A percentile compares a stretch with the other conserved stretches of the same genome.
Evolutionary conservation across 92 coral and sea anemone species (phyloP).

Genomic region (Palythoa grandis): DNA sequence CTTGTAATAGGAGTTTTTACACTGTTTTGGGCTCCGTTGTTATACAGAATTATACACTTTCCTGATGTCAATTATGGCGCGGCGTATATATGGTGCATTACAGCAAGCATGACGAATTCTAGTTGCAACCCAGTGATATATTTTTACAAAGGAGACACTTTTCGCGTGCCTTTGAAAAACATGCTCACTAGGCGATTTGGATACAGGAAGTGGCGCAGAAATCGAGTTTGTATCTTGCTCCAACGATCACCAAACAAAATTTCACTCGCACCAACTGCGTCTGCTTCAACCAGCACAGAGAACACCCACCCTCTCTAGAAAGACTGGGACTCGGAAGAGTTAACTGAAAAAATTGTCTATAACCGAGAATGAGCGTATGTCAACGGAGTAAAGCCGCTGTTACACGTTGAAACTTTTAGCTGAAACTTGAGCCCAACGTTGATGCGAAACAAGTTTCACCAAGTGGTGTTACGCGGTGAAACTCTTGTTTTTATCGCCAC

Average conservation of each 20-base stretch:
- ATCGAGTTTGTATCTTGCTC: background rate
- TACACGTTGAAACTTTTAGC: too few relatives aligned
- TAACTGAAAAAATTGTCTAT: too few relatives aligned
- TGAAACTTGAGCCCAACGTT: too few relatives aligned
- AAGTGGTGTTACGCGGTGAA: too few relatives aligned
- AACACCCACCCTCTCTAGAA: background rate
- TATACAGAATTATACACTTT: slow-evolving; percentile 46
- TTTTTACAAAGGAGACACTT: slow-evolving; percentile 60
- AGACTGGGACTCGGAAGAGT: background rate
- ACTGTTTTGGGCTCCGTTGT: slow-evolving; percentile 70
- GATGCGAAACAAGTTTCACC: too few relatives aligned
- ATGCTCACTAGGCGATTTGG: slow-evolving; percentile 12
- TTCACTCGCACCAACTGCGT: background rate
- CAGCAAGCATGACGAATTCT: slow-evolving; percentile 73
- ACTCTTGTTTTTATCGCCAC: too few relatives aligned
- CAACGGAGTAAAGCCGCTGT: too few relatives aligned
- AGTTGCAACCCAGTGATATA: slow-evolving; percentile 68
- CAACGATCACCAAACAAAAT: background rate
- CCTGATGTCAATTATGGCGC: slow-evolving; percentile 67
- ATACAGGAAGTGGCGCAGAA: background rate
- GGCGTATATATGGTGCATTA: slow-evolving; percentile 62
- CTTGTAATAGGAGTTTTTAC: slow-evolving; percentile 74
- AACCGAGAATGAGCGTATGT: too few relatives aligned
- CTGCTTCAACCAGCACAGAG: background rate
- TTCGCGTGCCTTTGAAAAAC: slow-evolving; percentile 61